Evolutionary conservation across 2,888 invertebrate genomes (phyloP).

Genomic region (Arrhopalites spinosus): DNA sequence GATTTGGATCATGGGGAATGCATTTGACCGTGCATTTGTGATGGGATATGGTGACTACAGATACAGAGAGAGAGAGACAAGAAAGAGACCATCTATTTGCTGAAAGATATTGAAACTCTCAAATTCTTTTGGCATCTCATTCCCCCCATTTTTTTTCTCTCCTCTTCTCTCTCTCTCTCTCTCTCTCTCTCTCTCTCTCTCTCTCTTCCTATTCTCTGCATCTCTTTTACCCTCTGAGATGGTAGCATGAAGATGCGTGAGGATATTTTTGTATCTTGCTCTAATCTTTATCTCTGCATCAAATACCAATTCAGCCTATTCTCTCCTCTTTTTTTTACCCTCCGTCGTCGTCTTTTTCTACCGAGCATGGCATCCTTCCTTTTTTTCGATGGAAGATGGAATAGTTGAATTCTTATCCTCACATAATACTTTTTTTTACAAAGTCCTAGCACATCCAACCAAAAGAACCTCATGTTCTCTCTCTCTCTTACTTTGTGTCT

Average conservation of each 20-base stretch:
- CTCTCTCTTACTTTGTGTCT: too few relatives aligned
- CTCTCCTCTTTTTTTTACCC: not conserved
- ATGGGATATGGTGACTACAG: not conserved
- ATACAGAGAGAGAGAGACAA: too few relatives aligned
- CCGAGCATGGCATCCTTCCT: not conserved
- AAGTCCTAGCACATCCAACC: too few relatives aligned
- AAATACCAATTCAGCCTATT: slow-evolving; percentile 26
- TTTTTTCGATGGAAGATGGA: not conserved
- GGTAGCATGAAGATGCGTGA: not conserved
- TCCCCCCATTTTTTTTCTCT: slow-evolving; percentile 26
- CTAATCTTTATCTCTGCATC: slow-evolving; percentile 42
- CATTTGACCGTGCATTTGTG: slow-evolving; percentile 43
- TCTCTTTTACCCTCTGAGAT: not conserved
- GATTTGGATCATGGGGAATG: slow-evolving; percentile 42
- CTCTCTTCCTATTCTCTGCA: not conserved
- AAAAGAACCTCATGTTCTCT: too few relatives aligned
- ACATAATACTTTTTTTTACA: too few relatives aligned
- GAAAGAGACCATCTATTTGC: slow-evolving; percentile 25
- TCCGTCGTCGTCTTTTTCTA: not conserved
- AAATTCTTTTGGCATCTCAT: slow-evolving; percentile 47
- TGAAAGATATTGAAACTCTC: slow-evolving; percentile 48
- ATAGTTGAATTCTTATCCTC: not conserved
- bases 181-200: not conserved
- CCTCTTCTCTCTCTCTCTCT: not conserved
- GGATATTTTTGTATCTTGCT: slow-evolving; percentile 34